phyloP scores from a whole-genome alignment of 2,113 vertebrate species.

The Actenoides lindsayi region DNA sequence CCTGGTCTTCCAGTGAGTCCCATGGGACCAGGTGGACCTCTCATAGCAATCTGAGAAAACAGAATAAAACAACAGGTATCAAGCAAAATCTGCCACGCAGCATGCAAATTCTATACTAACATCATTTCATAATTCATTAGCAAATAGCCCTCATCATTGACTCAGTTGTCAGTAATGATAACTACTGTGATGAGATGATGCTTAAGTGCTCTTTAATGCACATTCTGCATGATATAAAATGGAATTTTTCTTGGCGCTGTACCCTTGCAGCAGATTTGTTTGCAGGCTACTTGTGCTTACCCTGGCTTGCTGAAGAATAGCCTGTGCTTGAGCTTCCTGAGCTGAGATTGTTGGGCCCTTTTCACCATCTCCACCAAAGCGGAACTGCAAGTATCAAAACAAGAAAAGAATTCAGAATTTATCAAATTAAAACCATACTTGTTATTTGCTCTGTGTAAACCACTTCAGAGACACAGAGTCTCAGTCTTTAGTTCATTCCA shows the following conservation, averaged over 20 bases:
- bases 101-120: not conserved
- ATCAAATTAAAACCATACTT: not conserved
- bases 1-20: slow-evolving; percentile 97
- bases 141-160: not conserved
- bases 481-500: not conserved
- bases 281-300: slow-evolving; percentile 76
- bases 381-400: slow-evolving; percentile 81
- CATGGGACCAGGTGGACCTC: slow-evolving; percentile 95
- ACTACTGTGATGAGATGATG: not conserved
- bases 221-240: not conserved
- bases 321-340: slow-evolving; percentile 97
- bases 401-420: not conserved
- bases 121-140: not conserved
- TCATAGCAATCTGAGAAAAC: slow-evolving; percentile 90
- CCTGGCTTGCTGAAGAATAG: slow-evolving; percentile 96
- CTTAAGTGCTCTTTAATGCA: not conserved
- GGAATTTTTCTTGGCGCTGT: not conserved
- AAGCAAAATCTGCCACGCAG: not conserved
- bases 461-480: not conserved
- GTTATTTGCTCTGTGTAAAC: not conserved
- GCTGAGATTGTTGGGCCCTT: slow-evolving; percentile 94
- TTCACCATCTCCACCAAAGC: slow-evolving; percentile 91
- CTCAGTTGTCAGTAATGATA: not conserved
- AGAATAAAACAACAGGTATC: not conserved
- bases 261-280: not conserved